Evolutionary conservation across 1,140 invertebrate species (phyloP), one percentile per base, ranked within the genome.

Genomic region (Diuraphis noxia): DNA sequence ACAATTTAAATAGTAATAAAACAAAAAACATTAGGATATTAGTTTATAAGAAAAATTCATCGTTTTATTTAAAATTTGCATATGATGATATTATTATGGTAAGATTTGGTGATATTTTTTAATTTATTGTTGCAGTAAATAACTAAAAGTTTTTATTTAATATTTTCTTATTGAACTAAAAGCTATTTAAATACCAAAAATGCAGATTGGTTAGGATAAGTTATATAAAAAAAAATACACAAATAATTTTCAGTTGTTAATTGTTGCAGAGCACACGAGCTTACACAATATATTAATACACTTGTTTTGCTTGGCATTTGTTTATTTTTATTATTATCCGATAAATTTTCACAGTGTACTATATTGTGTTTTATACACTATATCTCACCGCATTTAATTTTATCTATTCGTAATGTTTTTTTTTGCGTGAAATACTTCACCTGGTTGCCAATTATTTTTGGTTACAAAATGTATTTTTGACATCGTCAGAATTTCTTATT

Each of bases 401-500:
- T 72, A 72, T 49, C 10, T 46, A 40, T 92, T 25, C 17, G 23
- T 82, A 25, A 56, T 77, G 41, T 56, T 34, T 86, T 63, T 52
- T 85, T 49, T 86, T 46, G n/a, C 25, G 43, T 40, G 40, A 86
- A 25, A 82, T 85, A 36, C 40, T 77, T 84, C 49, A 82, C 91
- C 72, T 84, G 91, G 77, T 82, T 92, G 91, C 91, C 77, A 82
- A 92, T 86, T 85, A 63, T 87, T 77, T 63, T 46, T 21, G 43
- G 40, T 34, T 43, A 49, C 63, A 79, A 79, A 81, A 82, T 91
- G n/a, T 91, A 79, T 91, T 91, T 91, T 91, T 91, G 34, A 38
- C 88, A 46, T 38, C 25, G 72, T 81, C 21, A n/a, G 82, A 72
- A 77, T 46, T 41, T 41, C 21, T 85, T 43, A 25, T 91, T 38